Conservation (phyloP, 2,888 invertebrate species). For the Hyles lineata region DNA sequence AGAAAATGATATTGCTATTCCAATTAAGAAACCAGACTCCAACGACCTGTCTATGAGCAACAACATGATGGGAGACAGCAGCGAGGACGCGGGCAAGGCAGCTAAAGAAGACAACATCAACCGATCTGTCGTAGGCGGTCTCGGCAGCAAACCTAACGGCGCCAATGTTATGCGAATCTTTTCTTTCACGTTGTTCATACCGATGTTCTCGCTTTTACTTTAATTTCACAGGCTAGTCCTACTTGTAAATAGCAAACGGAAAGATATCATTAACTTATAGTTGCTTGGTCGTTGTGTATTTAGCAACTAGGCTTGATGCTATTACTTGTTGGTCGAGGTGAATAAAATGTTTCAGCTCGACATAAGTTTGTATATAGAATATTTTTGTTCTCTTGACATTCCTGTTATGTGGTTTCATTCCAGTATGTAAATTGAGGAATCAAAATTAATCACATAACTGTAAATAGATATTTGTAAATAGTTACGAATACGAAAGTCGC, state of each 20-base stretch:
- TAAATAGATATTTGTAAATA: constrained; percentile 82
- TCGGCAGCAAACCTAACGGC: constrained; percentile 67
- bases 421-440: constrained; percentile 73
- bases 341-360: constrained; percentile 47
- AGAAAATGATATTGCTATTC: constrained; percentile 70
- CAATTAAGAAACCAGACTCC: constrained; percentile 59
- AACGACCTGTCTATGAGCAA: constrained; percentile 62
- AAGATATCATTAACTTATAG: constrained; percentile 65
- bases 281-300: constrained; percentile 69
- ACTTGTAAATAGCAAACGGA: constrained; percentile 70
- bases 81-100: constrained; percentile 61
- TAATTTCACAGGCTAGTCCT: constrained; percentile 56
- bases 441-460: constrained; percentile 75
- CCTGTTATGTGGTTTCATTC: constrained; percentile 80
- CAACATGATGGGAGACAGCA: constrained; percentile 66
- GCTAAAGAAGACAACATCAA: constrained; percentile 70
- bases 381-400: constrained; percentile 74
- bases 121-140: constrained; percentile 67
- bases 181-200: constrained; percentile 59
- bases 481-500: constrained; percentile 73
- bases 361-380: constrained; percentile 69
- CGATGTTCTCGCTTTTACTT: constrained; percentile 67
- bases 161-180: constrained; percentile 53
- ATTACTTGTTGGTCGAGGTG: constrained; percentile 61
- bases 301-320: constrained; percentile 73